Conservation (phyloP, 2,888 invertebrate species). For the Meiosimyza decipiens region DNA sequence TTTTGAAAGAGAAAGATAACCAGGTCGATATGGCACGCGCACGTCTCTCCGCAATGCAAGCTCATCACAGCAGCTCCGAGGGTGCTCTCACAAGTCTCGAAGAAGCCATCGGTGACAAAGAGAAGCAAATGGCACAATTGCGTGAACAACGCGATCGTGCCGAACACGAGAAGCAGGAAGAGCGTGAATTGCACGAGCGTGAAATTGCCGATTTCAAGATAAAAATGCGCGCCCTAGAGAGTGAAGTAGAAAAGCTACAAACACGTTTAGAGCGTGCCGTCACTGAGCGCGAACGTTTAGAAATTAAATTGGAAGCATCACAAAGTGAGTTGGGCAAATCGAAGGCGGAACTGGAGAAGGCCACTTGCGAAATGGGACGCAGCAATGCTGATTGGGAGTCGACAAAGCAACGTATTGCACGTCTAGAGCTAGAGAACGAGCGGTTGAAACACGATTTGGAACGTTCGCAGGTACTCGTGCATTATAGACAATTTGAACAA, state of each 20-base stretch:
- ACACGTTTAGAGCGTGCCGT: constrained; percentile 89
- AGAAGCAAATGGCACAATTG: constrained; percentile 95
- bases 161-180: constrained; percentile 96
- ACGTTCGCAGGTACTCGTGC: constrained; percentile 74
- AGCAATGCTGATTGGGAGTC: constrained; percentile 80
- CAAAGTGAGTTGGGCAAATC: constrained; percentile 94
- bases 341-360: constrained; percentile 92
- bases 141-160: constrained; percentile 92
- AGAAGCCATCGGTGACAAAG: constrained; percentile 96
- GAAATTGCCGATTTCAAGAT: constrained; percentile 95
- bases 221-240: constrained; percentile 90
- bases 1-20: constrained; percentile 97
- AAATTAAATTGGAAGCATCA: constrained; percentile 90
- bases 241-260: constrained; percentile 89
- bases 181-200: constrained; percentile 91
- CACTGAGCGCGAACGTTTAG: constrained; percentile 90
- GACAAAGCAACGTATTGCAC: constrained; percentile 77
- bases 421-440: constrained; percentile 91
- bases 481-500: constrained; percentile 62
- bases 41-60: constrained; percentile 90
- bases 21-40: constrained; percentile 96
- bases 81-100: constrained; percentile 92
- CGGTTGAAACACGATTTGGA: constrained; percentile 87
- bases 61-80: constrained; percentile 93
- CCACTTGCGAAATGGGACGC: constrained; percentile 86